These are phyloP conservation scores for Oconnorella tubifera DNA, from an alignment of 2,888 invertebrate genomes.

Conservation along the genomic window DNA sequence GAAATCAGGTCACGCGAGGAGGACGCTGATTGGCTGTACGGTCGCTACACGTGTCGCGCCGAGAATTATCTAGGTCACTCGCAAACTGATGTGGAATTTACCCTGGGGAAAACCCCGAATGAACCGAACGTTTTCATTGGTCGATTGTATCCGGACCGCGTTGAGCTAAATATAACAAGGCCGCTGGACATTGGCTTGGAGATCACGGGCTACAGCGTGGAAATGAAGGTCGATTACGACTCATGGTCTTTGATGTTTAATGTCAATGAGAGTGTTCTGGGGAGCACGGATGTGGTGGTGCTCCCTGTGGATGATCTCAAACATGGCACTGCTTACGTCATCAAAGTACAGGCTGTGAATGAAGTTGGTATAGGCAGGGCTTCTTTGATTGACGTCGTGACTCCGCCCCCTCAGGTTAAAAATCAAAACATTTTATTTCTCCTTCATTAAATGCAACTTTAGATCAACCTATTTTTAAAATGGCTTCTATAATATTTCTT, in stretches of 20 bases:
- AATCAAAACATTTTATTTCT: no score
- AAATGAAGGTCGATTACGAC: neutral
- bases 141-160: neutral
- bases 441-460: no score
- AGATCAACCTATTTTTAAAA: no score
- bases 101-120: neutral
- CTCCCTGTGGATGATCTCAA: neutral
- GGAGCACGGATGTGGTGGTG: neutral
- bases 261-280: neutral
- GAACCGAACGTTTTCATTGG: neutral
- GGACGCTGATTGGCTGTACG: conserved; percentile 2
- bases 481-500: no score
- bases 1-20: no score
- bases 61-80: neutral
- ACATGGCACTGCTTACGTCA: neutral
- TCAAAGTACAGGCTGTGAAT: neutral
- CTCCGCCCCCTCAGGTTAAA: conserved; percentile 4
- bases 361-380: neutral
- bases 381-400: neutral
- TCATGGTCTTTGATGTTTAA: neutral
- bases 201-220: neutral
- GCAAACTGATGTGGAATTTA: neutral
- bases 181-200: neutral
- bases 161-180: neutral
- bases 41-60: neutral